phyloP scores from a whole-genome alignment of 2,797 vertebrate genomes.

The Hypotaenidia philippensis region DNA sequence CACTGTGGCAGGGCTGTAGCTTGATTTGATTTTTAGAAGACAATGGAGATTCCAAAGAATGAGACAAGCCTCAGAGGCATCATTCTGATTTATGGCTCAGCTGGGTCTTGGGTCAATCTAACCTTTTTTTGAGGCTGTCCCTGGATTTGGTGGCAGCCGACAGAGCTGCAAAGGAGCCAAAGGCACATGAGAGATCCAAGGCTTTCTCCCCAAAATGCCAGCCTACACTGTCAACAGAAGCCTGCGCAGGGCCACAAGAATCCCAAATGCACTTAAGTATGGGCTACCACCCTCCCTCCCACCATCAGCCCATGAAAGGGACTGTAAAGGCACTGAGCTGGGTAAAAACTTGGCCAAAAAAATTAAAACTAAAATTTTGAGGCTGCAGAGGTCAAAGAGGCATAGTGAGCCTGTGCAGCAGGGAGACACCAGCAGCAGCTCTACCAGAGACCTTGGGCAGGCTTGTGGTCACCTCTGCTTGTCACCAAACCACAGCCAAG shows the following conservation, averaged over 20 bases:
- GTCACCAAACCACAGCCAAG: background rate
- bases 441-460: background rate
- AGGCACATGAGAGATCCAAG: background rate
- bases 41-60: background rate
- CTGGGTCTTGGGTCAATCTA: background rate
- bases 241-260: background rate
- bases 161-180: background rate
- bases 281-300: background rate
- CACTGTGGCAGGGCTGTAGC: accelerated
- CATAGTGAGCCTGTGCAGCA: accelerated
- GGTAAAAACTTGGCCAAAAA: background rate
- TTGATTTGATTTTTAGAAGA: background rate
- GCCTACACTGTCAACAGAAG: background rate
- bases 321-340: background rate
- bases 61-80: background rate
- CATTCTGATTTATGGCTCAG: background rate
- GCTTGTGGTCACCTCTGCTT: background rate
- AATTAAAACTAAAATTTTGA: background rate
- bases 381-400: background rate
- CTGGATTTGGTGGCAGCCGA: background rate
- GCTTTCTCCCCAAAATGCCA: background rate
- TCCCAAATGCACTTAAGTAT: background rate
- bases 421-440: accelerated
- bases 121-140: background rate
- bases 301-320: background rate